Percentiles rank a stretch among this genome's conserved stretches.
Evolutionary conservation across 1,140 invertebrate species (phyloP).

Genomic region (Apis dorsata): DNA sequence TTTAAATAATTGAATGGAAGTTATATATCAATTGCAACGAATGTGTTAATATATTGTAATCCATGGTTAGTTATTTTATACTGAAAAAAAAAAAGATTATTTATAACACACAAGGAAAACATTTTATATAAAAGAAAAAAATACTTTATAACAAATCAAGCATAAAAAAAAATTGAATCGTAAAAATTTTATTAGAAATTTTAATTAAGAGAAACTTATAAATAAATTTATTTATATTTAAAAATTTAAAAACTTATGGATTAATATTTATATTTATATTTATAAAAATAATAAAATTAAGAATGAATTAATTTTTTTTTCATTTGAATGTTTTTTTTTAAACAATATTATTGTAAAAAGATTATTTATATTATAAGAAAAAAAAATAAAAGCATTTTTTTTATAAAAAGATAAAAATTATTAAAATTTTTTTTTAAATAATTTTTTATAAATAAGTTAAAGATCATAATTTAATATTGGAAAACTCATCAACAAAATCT

Average conservation of each 20-base stretch:
- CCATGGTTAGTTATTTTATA: slow-evolving; percentile 9
- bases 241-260: too few relatives aligned
- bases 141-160: background rate
- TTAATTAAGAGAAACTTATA: background rate
- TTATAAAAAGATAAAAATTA: background rate
- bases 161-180: background rate
- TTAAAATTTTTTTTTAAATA: background rate
- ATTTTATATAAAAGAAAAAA: background rate
- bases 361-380: background rate
- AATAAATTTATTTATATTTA: too few relatives aligned
- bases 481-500: background rate
- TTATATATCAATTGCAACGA: background rate
- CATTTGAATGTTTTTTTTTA: background rate
- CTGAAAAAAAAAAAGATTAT: background rate
- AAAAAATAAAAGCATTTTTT: background rate
- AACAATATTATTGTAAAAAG: background rate
- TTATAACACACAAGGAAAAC: background rate
- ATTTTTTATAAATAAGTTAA: background rate
- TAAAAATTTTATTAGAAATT: background rate
- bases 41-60: background rate
- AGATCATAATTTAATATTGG: background rate
- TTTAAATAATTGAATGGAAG: background rate
- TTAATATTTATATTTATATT: too few relatives aligned
- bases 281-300: too few relatives aligned
- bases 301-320: background rate